Base-by-base conservation (phyloP, 2,888 invertebrate genomes). In the Chrysomela aeneicollis region DNA sequence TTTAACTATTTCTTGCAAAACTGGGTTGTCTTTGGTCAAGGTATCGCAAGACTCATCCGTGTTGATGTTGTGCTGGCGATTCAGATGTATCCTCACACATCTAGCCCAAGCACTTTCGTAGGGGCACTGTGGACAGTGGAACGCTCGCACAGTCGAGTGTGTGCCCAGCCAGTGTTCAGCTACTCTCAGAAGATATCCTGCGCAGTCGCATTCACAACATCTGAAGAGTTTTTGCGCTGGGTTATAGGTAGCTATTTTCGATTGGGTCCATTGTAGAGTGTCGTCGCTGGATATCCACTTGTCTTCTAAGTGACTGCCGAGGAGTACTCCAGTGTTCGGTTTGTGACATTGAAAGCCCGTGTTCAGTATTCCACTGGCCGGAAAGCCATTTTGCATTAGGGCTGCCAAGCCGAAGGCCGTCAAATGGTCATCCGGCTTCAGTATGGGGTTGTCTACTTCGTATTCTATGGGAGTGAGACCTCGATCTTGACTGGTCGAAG, bases 81-180 rank as follows among this genome's bases (percentile, higher is more conserved):
- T 88, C 68, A 91, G 85, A 82, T 92, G 92, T 85, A 88, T 86
- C 61, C 91, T 86, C 68, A 91, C 91, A 79, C 90, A 89, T 71
- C 91, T 86, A 67, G 90, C 90, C 91, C 91, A 92, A 51, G 90
- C 90, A 73, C 90, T 88, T 71, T 90, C 89, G 82, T 90, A 92
- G 6, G 90, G 89, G 83, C 91, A 91, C 69, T 89, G 88, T 0
- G 88, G 86, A 77, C 87, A 88, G 74, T 87, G 87, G 77, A 84
- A 89, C 74, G 86, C 90, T 76, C 86, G 86, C 77, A 87, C 85
- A 84, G 86, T 88, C 73, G 89, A 91, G 84, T 86, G 91, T 50
- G 90, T 89, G 59, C 91, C 91, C 49, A 92, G 84, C 90, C 91
- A 92, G 82, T 92, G 92, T 81, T 92, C 91, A 1, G 91, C 91